These are phyloP conservation scores for Calycopis cecrops DNA, from an alignment of 1,140 invertebrate genomes.

Conservation along the genomic window DNA sequence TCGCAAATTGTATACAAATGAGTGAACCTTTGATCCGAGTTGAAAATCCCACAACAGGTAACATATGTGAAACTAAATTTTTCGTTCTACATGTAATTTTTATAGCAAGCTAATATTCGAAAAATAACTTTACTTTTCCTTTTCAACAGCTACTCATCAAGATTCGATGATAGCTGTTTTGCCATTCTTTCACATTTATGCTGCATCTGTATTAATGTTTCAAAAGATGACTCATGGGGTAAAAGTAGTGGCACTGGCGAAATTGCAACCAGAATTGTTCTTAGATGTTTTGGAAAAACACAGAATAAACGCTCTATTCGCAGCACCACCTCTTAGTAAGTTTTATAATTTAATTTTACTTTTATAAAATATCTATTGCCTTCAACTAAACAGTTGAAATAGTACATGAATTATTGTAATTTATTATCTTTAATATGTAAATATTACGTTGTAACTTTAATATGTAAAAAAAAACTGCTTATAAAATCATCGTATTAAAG, in stretches of 20 bases:
- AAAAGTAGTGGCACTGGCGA: constrained; percentile 82
- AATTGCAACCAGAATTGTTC: constrained; percentile 81
- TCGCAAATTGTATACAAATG: constrained; percentile 75
- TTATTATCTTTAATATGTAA: too few relatives aligned
- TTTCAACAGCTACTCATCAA: constrained; percentile 73
- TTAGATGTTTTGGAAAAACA: constrained; percentile 75
- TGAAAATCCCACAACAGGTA: constrained; percentile 54
- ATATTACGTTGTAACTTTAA: too few relatives aligned
- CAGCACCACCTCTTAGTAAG: constrained; percentile 79
- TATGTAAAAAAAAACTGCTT: too few relatives aligned
- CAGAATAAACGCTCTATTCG: constrained; percentile 75
- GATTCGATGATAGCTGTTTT: constrained; percentile 79
- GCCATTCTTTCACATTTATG: constrained; percentile 93
- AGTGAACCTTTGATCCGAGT: constrained; percentile 46
- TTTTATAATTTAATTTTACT: constrained; percentile 14
- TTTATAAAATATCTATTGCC: neutral
- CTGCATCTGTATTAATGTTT: constrained; percentile 77
- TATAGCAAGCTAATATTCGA: neutral
- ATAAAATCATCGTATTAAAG: too few relatives aligned
- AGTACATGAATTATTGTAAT: too few relatives aligned
- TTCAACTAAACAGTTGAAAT: too few relatives aligned
- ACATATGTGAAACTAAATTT: constrained; percentile 12
- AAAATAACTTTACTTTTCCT: constrained; percentile 8
- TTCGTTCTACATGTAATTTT: neutral
- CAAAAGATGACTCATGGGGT: constrained; percentile 77